phyloP scores from a whole-genome alignment of 2,797 vertebrate species.

The Bucorvus abyssinicus region DNA sequence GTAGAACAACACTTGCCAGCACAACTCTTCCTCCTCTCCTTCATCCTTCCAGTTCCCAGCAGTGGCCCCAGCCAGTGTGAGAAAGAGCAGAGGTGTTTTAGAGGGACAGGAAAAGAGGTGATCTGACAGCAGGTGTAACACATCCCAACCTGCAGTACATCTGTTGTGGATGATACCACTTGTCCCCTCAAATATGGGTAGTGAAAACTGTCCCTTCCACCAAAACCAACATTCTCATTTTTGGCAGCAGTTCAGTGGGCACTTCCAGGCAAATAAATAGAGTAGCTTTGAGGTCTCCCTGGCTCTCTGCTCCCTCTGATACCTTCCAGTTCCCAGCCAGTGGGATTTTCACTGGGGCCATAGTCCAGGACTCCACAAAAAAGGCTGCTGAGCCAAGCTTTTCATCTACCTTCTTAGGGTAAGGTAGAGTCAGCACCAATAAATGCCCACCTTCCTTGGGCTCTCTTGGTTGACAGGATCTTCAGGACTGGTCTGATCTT shows the following conservation, averaged over 20 bases:
- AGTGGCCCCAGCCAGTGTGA: neutral
- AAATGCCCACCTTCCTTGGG: neutral
- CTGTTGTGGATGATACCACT: neutral
- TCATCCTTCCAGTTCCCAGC: neutral
- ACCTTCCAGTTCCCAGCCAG: neutral
- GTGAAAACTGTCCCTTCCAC: neutral
- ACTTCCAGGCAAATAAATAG: neutral
- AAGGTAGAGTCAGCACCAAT: neutral
- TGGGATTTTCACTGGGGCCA: neutral
- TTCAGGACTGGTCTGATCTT: accelerated
- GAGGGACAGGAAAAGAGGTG: neutral
- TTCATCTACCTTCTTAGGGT: accelerated
- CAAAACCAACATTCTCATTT: neutral
- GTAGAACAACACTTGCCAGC: neutral
- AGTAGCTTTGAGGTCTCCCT: neutral
- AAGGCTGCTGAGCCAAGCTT: neutral
- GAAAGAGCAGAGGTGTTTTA: neutral
- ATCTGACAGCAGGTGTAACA: neutral
- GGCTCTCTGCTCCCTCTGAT: neutral
- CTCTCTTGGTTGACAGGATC: neutral
- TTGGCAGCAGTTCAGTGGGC: neutral
- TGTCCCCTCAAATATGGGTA: neutral
- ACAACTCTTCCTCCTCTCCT: neutral
- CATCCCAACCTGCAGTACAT: accelerated
- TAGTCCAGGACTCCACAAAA: neutral